Conservation (phyloP, 2,888 invertebrate genomes). For the Drosophila testacea region DNA sequence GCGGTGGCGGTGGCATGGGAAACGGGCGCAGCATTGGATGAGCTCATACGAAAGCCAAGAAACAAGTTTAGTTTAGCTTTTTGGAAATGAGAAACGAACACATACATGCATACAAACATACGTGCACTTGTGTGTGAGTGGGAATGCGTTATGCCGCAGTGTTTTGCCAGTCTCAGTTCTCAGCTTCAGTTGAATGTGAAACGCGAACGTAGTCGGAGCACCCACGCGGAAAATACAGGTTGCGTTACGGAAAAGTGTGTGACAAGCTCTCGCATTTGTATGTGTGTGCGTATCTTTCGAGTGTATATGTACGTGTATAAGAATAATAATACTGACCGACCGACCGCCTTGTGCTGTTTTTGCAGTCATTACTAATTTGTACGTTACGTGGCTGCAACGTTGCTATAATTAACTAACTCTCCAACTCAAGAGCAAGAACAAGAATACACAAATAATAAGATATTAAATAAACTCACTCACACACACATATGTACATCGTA, state of each 20-base stretch:
- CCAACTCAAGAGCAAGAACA: constrained; percentile 17
- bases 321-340: constrained; percentile 46
- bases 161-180: constrained; percentile 61
- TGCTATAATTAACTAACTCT: constrained; percentile 37
- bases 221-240: constrained; percentile 47
- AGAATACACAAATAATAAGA: constrained; percentile 12
- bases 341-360: constrained; percentile 27
- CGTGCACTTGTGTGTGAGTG: constrained; percentile 2
- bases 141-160: constrained; percentile 48
- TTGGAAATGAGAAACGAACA: constrained; percentile 62
- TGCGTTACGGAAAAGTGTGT: constrained; percentile 48
- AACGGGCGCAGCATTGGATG: constrained; percentile 61
- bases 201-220: constrained; percentile 62
- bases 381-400: constrained; percentile 46
- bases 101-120: not conserved
- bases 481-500: constrained; percentile 1
- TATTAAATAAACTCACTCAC: constrained; percentile 6
- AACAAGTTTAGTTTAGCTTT: constrained; percentile 79
- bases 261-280: constrained; percentile 38
- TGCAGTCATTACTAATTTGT: constrained; percentile 48
- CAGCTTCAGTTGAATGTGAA: constrained; percentile 66
- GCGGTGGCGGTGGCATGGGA: constrained; percentile 31
- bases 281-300: constrained; percentile 41
- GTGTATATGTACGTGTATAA: constrained; percentile 30
- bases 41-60: constrained; percentile 73